A percentile compares a stretch with the other conserved stretches of the same genome.
Evolutionary conservation across 2,113 vertebrate species (phyloP).

Genomic region (Silurus asotus): DNA sequence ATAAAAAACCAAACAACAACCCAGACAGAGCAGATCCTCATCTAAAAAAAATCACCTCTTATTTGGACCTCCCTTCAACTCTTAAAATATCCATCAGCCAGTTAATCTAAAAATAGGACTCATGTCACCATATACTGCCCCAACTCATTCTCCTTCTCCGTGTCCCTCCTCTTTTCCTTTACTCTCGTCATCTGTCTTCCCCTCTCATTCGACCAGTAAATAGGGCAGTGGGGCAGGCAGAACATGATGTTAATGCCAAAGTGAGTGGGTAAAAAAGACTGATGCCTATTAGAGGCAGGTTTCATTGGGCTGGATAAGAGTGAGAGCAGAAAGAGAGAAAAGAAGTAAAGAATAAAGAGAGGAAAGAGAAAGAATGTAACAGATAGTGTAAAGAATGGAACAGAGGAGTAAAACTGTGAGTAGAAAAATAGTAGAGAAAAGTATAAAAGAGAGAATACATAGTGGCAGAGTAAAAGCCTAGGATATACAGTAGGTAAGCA

Average conservation of each 20-base stretch:
- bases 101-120: conserved; percentile 71
- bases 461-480: neutral
- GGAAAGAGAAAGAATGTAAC: conserved; percentile 43
- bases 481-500: neutral
- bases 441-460: neutral
- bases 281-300: conserved; percentile 28
- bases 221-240: conserved; percentile 76
- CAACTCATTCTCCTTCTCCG: conserved; percentile 61
- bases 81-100: conserved; percentile 73
- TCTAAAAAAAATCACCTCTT: conserved; percentile 27
- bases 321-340: neutral
- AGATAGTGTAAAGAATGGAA: conserved; percentile 34
- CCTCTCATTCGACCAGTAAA: conserved; percentile 66
- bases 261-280: conserved; percentile 48
- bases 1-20: neutral
- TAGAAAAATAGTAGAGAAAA: neutral
- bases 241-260: conserved; percentile 65
- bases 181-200: conserved; percentile 56
- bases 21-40: neutral
- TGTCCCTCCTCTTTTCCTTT: conserved; percentile 56
- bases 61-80: conserved; percentile 21
- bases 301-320: neutral
- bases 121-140: conserved; percentile 67
- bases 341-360: conserved; percentile 29
- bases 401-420: conserved; percentile 27